Evolutionary conservation across 1,140 invertebrate genomes (phyloP).

Genomic region (Linepithema humile): DNA sequence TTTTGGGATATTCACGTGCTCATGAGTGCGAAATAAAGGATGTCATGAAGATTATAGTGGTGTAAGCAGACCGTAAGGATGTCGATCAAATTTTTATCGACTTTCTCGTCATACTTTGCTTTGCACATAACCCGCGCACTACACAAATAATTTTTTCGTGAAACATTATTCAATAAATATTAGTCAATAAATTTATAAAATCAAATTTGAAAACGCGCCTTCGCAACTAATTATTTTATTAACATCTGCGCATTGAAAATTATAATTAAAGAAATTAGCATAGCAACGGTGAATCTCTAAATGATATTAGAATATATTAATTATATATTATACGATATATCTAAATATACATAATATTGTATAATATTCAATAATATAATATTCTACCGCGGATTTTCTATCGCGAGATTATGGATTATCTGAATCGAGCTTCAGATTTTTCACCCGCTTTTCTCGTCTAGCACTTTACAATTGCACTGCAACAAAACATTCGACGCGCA

Average conservation of each 20-base stretch:
- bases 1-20: constrained; percentile 33
- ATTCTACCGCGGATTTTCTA: neutral
- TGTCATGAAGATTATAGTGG: constrained; percentile 13
- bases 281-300: neutral
- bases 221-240: neutral
- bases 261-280: neutral
- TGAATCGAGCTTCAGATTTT: neutral
- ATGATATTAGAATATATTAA: neutral
- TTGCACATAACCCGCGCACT: neutral
- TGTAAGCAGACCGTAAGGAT: constrained; percentile 41
- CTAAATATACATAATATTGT: neutral
- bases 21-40: constrained; percentile 34
- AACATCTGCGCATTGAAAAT: neutral
- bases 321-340: neutral
- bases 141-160: neutral
- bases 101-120: constrained; percentile 42
- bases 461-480: neutral
- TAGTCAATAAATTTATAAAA: constrained; percentile 36
- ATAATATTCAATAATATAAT: neutral
- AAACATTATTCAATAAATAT: too few species aligned
- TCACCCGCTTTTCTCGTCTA: neutral
- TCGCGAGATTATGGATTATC: constrained; percentile 1
- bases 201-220: neutral
- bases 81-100: constrained; percentile 63
- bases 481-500: neutral